Conservation (phyloP, 2,888 invertebrate species). For the Cheiracanthium punctorium region DNA sequence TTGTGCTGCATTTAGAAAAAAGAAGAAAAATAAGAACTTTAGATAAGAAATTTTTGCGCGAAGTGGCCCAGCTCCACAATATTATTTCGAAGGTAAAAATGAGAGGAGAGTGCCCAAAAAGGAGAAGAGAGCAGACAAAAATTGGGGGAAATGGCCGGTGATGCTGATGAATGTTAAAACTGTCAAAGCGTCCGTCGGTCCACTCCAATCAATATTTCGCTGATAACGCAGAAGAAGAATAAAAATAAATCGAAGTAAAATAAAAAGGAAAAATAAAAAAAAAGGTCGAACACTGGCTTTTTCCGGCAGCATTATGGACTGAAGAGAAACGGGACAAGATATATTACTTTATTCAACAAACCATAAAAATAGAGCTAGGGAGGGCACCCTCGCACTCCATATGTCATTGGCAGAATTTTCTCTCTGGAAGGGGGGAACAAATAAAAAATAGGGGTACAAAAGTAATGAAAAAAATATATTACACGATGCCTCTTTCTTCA, state of each 20-base stretch:
- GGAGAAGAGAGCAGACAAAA: too few species aligned
- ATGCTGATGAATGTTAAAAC: neutral
- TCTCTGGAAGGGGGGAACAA: neutral
- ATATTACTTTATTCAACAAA: slow-evolving; percentile 69
- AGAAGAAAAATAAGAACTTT: too few species aligned
- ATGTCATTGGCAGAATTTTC: slow-evolving; percentile 55
- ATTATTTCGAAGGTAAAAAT: too few species aligned
- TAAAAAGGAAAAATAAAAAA: neutral
- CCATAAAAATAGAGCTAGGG: slow-evolving; percentile 63
- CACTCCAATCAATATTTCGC: slow-evolving; percentile 41
- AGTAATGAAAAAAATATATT: slow-evolving; percentile 55
- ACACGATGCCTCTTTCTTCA: slow-evolving; percentile 58
- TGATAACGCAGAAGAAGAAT: neutral
- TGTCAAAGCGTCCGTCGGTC: neutral
- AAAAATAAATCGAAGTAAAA: slow-evolving; percentile 11
- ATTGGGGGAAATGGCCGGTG: neutral
- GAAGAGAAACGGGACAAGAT: slow-evolving; percentile 52
- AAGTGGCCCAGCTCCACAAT: too few species aligned
- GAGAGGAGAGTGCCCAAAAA: too few species aligned
- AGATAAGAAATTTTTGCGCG: too few species aligned
- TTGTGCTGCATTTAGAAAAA: too few species aligned
- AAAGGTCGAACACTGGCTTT: slow-evolving; percentile 1
- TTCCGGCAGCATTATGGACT: slow-evolving; percentile 10
- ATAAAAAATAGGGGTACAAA: slow-evolving; percentile 31
- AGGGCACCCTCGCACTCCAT: slow-evolving; percentile 52